phyloP scores from a whole-genome alignment of 2,888 invertebrate genomes.

The Microplitis deprimator region DNA sequence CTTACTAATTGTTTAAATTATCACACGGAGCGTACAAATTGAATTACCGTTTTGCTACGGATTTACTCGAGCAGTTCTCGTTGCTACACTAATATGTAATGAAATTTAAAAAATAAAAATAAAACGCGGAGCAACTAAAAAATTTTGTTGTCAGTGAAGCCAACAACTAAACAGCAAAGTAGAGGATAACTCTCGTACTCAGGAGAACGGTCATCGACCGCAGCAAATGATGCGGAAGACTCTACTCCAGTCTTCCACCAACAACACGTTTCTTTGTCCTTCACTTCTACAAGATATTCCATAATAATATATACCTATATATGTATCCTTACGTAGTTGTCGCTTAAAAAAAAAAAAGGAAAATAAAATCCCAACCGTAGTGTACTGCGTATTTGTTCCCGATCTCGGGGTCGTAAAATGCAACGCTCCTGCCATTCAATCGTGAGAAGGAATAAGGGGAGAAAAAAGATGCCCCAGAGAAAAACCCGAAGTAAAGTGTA shows the following conservation, averaged over 20 bases:
- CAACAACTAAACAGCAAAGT: too few relatives aligned
- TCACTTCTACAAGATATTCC: constrained; percentile 11
- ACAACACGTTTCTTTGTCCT: constrained; percentile 15
- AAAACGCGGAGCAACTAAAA: constrained; percentile 6
- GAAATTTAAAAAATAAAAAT: not conserved
- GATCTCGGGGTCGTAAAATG: constrained; percentile 38
- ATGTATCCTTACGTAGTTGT: not conserved
- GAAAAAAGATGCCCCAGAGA: constrained; percentile 24
- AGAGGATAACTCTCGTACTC: too few relatives aligned
- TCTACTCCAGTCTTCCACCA: constrained; percentile 8
- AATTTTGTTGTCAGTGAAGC: not conserved
- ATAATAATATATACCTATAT: constrained; percentile 21
- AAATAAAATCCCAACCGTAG: not conserved
- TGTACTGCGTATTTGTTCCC: constrained; percentile 31
- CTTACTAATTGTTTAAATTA: constrained; percentile 26
- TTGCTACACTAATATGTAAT: not conserved
- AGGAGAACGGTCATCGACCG: constrained; percentile 39
- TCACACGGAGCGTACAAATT: not conserved
- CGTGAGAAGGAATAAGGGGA: constrained; percentile 15
- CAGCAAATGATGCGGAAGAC: constrained; percentile 36
- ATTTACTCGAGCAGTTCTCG: not conserved
- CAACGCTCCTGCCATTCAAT: constrained; percentile 10
- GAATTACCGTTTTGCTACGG: constrained; percentile 14
- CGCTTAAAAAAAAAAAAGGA: not conserved
- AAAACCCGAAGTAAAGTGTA: constrained; percentile 20